Evolutionary conservation across 2,113 vertebrate genomes (phyloP).

Genomic region (Megaceryle maxima): DNA sequence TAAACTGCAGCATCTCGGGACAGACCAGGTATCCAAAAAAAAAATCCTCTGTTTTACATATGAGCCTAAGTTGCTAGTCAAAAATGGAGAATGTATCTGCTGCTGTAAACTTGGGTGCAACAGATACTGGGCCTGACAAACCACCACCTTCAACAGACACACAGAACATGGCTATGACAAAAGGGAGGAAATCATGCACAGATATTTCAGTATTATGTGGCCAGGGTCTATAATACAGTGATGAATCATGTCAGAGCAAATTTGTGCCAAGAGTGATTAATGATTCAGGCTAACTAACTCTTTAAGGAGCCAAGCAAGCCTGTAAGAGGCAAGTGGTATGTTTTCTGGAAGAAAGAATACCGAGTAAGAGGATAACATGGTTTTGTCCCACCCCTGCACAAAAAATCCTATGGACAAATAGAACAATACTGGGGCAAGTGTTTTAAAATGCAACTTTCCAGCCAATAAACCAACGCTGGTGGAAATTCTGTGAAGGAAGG

Average conservation of each 20-base stretch:
- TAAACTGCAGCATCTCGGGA: not conserved
- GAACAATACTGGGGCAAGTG: slow-evolving; percentile 51
- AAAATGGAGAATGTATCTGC: slow-evolving; percentile 37
- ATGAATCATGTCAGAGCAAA: slow-evolving; percentile 35
- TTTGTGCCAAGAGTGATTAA: slow-evolving; percentile 21
- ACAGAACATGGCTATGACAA: slow-evolving; percentile 69
- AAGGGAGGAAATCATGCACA: slow-evolving; percentile 75
- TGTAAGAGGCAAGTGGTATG: slow-evolving; percentile 13
- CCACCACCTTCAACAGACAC: slow-evolving; percentile 64
- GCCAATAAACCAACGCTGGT: slow-evolving; percentile 29
- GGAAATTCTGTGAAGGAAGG: slow-evolving; percentile 45
- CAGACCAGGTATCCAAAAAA: not conserved
- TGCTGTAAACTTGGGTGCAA: slow-evolving; percentile 47
- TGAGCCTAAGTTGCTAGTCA: slow-evolving; percentile 41
- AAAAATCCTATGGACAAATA: slow-evolving; percentile 35
- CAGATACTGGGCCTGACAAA: slow-evolving; percentile 67
- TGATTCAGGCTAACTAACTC: slow-evolving; percentile 33
- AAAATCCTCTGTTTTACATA: not conserved
- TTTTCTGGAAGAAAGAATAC: not conserved
- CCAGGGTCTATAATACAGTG: slow-evolving; percentile 71
- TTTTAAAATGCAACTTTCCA: slow-evolving; percentile 60
- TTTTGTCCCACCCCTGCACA: slow-evolving; percentile 15
- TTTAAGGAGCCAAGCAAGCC: slow-evolving; percentile 28
- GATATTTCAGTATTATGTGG: slow-evolving; percentile 64
- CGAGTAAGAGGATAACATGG: not conserved